Percentiles rank a stretch among this genome's conserved stretches.
Evolutionary conservation across 2,888 invertebrate species (phyloP).

Genomic region (Nezara viridula): DNA sequence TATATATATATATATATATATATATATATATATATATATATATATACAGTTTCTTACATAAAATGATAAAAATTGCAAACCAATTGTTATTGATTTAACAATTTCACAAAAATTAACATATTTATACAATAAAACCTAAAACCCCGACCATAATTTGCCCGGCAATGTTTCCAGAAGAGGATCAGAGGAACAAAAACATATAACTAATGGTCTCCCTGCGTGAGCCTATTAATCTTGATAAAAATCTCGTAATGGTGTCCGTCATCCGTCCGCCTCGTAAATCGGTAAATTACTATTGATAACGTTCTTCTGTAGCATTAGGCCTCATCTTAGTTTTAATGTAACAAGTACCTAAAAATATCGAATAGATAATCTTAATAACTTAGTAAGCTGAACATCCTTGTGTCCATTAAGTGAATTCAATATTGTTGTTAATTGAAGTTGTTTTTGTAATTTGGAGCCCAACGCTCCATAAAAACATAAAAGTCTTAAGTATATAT

Average conservation of each 20-base stretch:
- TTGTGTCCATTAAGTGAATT: too few species aligned
- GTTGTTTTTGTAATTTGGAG: too few species aligned
- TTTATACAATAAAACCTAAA: not conserved
- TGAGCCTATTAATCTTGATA: constrained; percentile 48
- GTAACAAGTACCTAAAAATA: not conserved
- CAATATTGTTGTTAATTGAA: too few species aligned
- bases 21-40: too few species aligned
- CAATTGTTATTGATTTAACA: not conserved
- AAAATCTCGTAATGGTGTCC: constrained; percentile 46
- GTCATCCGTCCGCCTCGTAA: not conserved
- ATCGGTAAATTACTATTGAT: constrained; percentile 38
- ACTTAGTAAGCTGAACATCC: not conserved
- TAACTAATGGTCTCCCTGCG: not conserved
- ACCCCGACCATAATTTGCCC: not conserved
- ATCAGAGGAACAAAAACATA: constrained; percentile 26
- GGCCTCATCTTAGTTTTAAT: not conserved
- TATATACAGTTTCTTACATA: too few species aligned
- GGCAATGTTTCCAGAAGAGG: not conserved
- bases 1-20: too few species aligned
- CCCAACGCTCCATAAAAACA: too few species aligned
- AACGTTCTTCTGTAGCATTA: not conserved
- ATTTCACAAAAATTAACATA: not conserved
- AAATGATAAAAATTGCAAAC: not conserved
- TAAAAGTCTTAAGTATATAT: too few species aligned
- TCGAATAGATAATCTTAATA: not conserved